phyloP scores from a whole-genome alignment of 2,797 vertebrate species.

The Muscicapa striata region DNA sequence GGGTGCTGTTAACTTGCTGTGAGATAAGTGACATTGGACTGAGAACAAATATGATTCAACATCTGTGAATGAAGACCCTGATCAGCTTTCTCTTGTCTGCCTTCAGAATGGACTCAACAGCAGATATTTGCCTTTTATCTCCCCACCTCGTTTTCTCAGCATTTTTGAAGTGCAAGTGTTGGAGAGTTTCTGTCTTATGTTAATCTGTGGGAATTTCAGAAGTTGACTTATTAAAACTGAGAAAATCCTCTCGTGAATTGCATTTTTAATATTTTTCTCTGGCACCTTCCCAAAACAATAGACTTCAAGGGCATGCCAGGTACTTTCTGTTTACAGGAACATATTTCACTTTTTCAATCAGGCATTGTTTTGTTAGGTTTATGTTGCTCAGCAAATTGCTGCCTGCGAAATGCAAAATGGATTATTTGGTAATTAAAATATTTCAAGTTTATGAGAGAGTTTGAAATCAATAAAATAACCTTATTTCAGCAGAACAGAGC shows the following conservation, averaged over 20 bases:
- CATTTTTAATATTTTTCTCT: not conserved
- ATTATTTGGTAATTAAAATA: constrained; percentile 57
- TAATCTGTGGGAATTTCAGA: not conserved
- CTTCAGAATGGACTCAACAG: not conserved
- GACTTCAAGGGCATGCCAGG: constrained; percentile 9
- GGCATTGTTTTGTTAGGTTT: not conserved
- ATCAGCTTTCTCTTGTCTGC: not conserved
- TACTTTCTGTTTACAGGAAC: not conserved
- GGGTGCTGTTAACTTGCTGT: not conserved
- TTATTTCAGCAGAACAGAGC: constrained; percentile 3
- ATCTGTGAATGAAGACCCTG: not conserved
- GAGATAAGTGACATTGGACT: not conserved
- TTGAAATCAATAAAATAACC: constrained; percentile 28
- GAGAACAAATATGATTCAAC: not conserved
- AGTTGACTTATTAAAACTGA: not conserved
- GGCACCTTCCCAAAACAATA: not conserved
- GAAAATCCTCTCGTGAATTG: not conserved
- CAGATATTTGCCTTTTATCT: not conserved
- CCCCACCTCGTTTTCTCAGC: not conserved
- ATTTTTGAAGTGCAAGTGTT: not conserved
- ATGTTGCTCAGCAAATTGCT: constrained; percentile 6
- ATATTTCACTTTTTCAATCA: constrained; percentile 10
- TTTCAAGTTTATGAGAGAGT: constrained; percentile 35
- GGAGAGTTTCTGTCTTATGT: not conserved
- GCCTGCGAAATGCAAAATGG: constrained; percentile 28